phyloP scores from a whole-genome alignment of 1,140 invertebrate species.

The Drosophila nasuta region DNA sequence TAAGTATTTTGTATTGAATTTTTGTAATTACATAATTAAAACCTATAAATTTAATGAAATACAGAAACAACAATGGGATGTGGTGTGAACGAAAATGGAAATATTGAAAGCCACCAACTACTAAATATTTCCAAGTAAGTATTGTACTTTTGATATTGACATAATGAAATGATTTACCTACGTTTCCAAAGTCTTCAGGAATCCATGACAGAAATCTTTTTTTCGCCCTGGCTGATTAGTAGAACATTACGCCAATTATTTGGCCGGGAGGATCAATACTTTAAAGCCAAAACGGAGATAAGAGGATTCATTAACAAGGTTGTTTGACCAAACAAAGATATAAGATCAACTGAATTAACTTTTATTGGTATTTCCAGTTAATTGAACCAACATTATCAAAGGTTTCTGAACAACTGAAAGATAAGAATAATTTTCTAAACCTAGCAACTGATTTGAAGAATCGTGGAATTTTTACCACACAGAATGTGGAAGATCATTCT shows the following conservation, averaged over 20 bases:
- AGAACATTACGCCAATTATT: constrained; percentile 46
- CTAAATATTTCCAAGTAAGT: constrained; percentile 45
- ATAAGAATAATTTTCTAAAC: neutral
- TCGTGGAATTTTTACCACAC: constrained; percentile 60
- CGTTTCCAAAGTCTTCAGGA: constrained; percentile 62
- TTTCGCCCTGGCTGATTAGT: constrained; percentile 67
- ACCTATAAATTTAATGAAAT: neutral
- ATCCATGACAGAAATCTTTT: constrained; percentile 75
- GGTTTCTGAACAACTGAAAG: neutral
- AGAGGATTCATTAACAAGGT: constrained; percentile 69
- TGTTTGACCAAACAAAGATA: neutral
- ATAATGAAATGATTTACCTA: constrained; percentile 26
- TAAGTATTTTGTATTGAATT: constrained; percentile 35
- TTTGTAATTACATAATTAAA: no score
- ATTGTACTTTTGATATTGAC: neutral
- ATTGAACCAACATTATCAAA: constrained; percentile 28
- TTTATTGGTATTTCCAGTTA: constrained; percentile 23
- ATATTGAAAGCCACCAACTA: constrained; percentile 20
- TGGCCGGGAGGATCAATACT: constrained; percentile 57
- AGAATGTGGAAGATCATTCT: constrained; percentile 67
- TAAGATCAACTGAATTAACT: neutral
- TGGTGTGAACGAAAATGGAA: constrained; percentile 46
- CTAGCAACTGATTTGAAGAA: constrained; percentile 49
- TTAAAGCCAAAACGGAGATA: constrained; percentile 56
- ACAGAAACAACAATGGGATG: constrained; percentile 78